Conservation (phyloP, 2,113 vertebrate genomes). For the Gymnobelideus leadbeateri region DNA sequence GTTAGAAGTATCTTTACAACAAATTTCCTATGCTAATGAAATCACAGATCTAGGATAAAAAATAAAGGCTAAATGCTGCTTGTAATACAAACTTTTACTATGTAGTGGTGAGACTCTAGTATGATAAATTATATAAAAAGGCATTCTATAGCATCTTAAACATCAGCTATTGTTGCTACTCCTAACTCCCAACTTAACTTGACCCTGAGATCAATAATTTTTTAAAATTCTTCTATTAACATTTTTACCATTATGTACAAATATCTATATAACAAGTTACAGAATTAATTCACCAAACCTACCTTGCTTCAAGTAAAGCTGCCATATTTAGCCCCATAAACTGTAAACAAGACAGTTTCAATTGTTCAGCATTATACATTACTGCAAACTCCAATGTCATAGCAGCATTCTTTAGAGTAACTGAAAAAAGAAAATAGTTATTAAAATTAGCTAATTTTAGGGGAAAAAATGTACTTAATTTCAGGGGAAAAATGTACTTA, state of each 20-base stretch:
- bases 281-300: conserved; percentile 62
- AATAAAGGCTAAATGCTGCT: neutral
- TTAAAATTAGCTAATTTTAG: conserved; percentile 49
- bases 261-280: neutral
- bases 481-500: conserved; percentile 27
- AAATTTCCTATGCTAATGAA: neutral
- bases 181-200: neutral
- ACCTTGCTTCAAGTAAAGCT: conserved; percentile 95
- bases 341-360: conserved; percentile 96
- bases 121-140: neutral
- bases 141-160: neutral
- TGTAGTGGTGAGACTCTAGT: neutral
- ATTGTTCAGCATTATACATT: conserved; percentile 94
- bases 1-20: neutral
- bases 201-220: neutral
- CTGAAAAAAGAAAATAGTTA: conserved; percentile 82
- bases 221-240: conserved; percentile 43
- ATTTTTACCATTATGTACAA: conserved; percentile 8
- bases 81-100: neutral
- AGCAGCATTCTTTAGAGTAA: conserved; percentile 95
- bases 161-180: neutral
- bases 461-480: conserved; percentile 37
- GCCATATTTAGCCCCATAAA: conserved; percentile 96
- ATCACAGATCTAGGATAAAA: neutral
- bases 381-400: conserved; percentile 95